Percentiles rank a stretch among this genome's conserved stretches.
phyloP scores from a whole-genome alignment of 1,140 invertebrate genomes.

The Melipona quadrifasciata region DNA sequence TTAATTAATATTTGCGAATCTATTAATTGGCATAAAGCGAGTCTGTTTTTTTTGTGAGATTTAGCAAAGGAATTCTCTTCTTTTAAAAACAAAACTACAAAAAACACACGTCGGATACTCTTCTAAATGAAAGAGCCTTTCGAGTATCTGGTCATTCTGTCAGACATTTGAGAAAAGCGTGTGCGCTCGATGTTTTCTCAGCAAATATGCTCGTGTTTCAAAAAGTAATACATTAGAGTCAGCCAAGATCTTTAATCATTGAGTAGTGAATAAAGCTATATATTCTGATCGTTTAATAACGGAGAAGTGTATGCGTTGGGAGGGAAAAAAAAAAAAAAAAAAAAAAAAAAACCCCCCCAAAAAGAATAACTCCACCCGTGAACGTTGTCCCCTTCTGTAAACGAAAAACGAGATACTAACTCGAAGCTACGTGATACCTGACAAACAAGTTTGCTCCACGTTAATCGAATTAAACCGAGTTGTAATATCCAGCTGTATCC shows the following conservation, averaged over 20 bases:
- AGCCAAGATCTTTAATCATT: constrained; percentile 52
- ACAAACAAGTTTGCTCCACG: constrained; percentile 47
- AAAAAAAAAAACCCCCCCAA: neutral
- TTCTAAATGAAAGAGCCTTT: neutral
- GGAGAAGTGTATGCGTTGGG: constrained; percentile 48
- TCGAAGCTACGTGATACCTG: constrained; percentile 50
- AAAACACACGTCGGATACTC: neutral
- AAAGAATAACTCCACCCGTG: constrained; percentile 33
- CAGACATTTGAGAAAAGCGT: neutral
- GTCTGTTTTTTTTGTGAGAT: no score
- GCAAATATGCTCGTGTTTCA: constrained; percentile 7
- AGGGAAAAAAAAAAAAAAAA: neutral
- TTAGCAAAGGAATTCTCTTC: no score
- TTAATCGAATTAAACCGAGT: constrained; percentile 61
- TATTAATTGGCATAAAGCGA: no score
- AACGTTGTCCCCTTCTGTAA: constrained; percentile 37
- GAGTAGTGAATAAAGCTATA: constrained; percentile 58
- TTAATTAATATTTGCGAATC: no score
- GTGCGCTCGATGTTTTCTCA: neutral
- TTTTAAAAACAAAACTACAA: no score
- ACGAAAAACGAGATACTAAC: constrained; percentile 47
- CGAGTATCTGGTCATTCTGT: neutral
- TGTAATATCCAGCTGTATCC: neutral
- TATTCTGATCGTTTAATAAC: constrained; percentile 60
- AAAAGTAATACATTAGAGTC: constrained; percentile 57